These are phyloP conservation scores for Caenorhabditis sp. DNA, from an alignment of 2,888 invertebrate species.

Conservation along the genomic window DNA sequence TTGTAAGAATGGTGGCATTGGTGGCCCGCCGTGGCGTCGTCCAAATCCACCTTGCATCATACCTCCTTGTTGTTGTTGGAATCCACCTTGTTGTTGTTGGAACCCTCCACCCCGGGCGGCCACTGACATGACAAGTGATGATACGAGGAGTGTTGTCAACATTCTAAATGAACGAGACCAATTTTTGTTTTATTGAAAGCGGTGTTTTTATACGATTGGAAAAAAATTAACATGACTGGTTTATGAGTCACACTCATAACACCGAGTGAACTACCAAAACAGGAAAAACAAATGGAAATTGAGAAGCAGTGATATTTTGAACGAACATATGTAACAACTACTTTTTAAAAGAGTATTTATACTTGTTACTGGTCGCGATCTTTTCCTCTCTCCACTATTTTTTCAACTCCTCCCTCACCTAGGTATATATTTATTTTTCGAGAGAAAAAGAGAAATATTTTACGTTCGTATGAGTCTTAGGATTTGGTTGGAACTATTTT, in stretches of 20 bases:
- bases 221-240: neutral
- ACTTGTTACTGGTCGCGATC: neutral
- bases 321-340: too few species aligned
- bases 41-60: constrained; percentile 28
- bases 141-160: neutral
- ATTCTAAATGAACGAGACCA: too few species aligned
- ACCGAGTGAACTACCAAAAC: neutral
- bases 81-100: too few species aligned
- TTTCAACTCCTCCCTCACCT: neutral
- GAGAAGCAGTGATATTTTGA: too few species aligned
- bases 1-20: constrained; percentile 38
- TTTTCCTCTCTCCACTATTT: neutral
- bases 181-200: neutral
- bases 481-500: too few species aligned
- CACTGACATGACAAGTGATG: neutral
- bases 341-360: neutral
- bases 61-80: too few species aligned
- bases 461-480: too few species aligned
- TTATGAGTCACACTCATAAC: too few species aligned
- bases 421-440: neutral
- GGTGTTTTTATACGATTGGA: neutral
- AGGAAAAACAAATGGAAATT: neutral
- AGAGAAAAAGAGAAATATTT: neutral
- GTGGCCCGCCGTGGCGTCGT: constrained; percentile 20
- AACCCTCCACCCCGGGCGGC: neutral